A percentile compares a stretch with the other conserved stretches of the same genome.
Evolutionary conservation across 2,888 invertebrate species (phyloP).

Genomic region (Limnephilus marmoratus): DNA sequence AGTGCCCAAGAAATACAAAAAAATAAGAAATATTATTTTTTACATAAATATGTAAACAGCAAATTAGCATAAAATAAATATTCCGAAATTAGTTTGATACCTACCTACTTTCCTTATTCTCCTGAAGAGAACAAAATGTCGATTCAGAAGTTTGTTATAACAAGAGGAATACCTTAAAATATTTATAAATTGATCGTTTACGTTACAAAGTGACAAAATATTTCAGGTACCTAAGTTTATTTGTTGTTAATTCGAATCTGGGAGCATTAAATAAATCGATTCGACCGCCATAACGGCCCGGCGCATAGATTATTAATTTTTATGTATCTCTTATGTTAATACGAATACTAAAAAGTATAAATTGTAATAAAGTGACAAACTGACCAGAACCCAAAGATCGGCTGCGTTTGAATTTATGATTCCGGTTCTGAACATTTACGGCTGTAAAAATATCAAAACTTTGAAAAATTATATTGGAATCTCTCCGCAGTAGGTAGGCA

Average conservation of each 20-base stretch:
- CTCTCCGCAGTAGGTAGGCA: neutral
- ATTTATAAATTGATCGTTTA: conserved; percentile 4
- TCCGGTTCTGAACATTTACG: conserved; percentile 35
- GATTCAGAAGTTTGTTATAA: neutral
- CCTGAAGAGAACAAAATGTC: neutral
- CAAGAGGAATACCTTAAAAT: neutral
- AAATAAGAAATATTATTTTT: no score
- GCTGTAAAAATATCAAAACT: conserved; percentile 33
- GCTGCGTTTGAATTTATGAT: conserved; percentile 38
- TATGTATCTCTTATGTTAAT: conserved; percentile 42
- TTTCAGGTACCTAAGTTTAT: conserved; percentile 30
- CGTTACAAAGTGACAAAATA: conserved; percentile 38
- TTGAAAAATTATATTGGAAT: conserved; percentile 32
- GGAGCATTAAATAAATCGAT: conserved; percentile 19
- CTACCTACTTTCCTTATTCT: neutral
- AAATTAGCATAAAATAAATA: no score
- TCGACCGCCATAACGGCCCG: conserved; percentile 1
- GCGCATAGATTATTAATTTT: conserved; percentile 49
- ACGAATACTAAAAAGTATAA: conserved; percentile 34
- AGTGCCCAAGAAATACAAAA: no score
- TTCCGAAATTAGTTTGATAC: neutral
- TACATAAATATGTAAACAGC: no score
- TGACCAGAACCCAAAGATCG: conserved; percentile 15
- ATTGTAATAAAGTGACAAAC: conserved; percentile 48
- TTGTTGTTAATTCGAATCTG: conserved; percentile 31